Percentiles rank a stretch among this genome's conserved stretches.
Evolutionary conservation across 2,888 invertebrate genomes (phyloP).

Genomic region (Synergus gifuensis): DNA sequence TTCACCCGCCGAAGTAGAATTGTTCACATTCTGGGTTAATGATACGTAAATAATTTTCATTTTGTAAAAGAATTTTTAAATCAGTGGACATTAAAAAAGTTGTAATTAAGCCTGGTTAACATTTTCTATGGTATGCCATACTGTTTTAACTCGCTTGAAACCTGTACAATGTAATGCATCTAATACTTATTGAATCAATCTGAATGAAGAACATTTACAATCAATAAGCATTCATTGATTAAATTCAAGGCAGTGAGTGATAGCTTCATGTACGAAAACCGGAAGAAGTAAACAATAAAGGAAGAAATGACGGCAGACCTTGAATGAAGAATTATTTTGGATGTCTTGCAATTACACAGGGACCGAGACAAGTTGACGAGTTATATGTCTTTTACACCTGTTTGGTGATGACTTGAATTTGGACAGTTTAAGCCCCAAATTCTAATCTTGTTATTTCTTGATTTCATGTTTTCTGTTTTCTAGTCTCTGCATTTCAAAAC

Average conservation of each 20-base stretch:
- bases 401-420: background rate
- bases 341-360: background rate
- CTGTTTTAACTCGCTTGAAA: background rate
- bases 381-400: background rate
- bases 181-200: background rate
- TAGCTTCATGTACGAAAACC: constrained; percentile 44
- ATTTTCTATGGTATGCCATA: background rate
- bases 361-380: background rate
- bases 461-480: background rate
- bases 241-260: constrained; percentile 25
- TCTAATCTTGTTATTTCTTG: constrained; percentile 19
- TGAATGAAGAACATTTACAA: background rate
- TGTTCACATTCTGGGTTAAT: background rate
- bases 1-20: background rate
- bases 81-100: background rate
- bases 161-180: too few relatives aligned
- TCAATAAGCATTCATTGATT: constrained; percentile 31
- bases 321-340: constrained; percentile 55
- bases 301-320: constrained; percentile 47
- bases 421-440: background rate
- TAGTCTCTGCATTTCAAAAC: background rate
- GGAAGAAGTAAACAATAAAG: constrained; percentile 45
- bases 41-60: background rate
- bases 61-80: background rate
- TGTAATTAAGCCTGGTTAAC: background rate